Evolutionary conservation across 2,797 vertebrate genomes (phyloP).

Genomic region (Denticeps clupeoides): DNA sequence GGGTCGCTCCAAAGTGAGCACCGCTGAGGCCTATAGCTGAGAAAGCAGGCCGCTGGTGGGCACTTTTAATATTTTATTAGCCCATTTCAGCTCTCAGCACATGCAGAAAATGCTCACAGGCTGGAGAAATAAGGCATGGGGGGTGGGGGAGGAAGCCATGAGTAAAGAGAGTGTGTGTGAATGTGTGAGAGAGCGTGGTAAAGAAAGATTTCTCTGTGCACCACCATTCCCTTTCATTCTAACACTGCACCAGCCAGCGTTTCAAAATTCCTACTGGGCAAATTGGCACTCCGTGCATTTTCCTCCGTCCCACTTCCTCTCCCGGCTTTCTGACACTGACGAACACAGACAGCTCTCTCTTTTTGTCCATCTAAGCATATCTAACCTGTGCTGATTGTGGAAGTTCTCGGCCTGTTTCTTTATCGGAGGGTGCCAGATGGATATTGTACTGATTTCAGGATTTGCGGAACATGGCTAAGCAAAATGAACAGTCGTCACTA

Average conservation of each 20-base stretch:
- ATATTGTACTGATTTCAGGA: background rate
- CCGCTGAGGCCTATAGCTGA: background rate
- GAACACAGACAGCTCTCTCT: conserved; percentile 42
- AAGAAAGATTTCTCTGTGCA: conserved; percentile 5
- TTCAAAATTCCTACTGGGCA: conserved; percentile 40
- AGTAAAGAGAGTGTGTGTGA: too few relatives aligned
- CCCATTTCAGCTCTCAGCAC: conserved; percentile 43
- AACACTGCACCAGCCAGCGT: conserved; percentile 35
- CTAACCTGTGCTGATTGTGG: conserved; percentile 42
- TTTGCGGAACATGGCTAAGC: background rate
- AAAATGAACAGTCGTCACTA: background rate
- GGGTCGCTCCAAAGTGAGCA: background rate
- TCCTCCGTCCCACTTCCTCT: conserved; percentile 16
- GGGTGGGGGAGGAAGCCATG: too few relatives aligned
- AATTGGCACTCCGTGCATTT: conserved; percentile 39
- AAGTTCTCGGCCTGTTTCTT: conserved; percentile 34
- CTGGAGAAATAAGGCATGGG: background rate
- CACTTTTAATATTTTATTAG: conserved; percentile 44
- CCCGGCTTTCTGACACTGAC: conserved; percentile 44
- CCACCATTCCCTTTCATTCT: conserved; percentile 40
- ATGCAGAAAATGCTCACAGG: conserved; percentile 43
- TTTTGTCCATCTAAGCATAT: conserved; percentile 44
- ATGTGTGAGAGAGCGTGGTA: background rate
- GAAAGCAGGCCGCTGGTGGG: background rate
- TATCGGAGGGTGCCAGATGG: background rate